Evolutionary conservation across 2,113 vertebrate species (phyloP), one percentile per base, ranked within the genome.

Genomic region (Egretta garzetta): DNA sequence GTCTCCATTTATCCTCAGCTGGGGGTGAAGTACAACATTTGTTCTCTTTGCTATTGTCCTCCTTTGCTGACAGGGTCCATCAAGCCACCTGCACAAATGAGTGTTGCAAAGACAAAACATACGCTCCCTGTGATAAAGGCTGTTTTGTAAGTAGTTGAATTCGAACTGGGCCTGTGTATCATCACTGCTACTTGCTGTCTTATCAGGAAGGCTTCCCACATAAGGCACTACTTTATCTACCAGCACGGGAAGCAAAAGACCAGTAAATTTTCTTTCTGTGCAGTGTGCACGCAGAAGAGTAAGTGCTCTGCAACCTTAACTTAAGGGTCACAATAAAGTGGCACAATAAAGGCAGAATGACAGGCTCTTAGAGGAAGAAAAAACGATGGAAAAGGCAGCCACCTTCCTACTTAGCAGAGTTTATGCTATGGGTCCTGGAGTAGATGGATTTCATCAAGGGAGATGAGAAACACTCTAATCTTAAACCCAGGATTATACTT

Each of bases 171-270:
- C 33, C 75, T 94, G 91, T 30, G 32, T 82, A 70, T 80, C 80
- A 35, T 90, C 76, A 50, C 24, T 70, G 64, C 71, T 94, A 32
- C 86, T 94, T 85, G 66, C 77, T 80, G 35, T 28, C 79, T 94
- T 97, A 97, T 97, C 95, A 93, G 72, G 45, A 68, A 89, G 81
- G 77, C n/a, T 87, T 72, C 53, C 83, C 70, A 95, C 96, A 96
- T 94, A 96, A 88, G 70, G 62, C n/a, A 45, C 72, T 37, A 56
- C 64, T 91, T 35, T 80, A 35, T 76, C 76, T 81, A 37, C 23
- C 47, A 26, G 12, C 18, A 45, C 27, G 59, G 23, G 59, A 87
- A 92, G 53, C 63, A 88, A 81, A 91, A 80, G 32, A 59, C 6
- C 15, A 26, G 75, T 32, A 55, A 27, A 35, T 94, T 94, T 92